These are phyloP conservation scores for Drosophila colorata DNA, from an alignment of 2,888 invertebrate genomes.

Conservation along the genomic window DNA sequence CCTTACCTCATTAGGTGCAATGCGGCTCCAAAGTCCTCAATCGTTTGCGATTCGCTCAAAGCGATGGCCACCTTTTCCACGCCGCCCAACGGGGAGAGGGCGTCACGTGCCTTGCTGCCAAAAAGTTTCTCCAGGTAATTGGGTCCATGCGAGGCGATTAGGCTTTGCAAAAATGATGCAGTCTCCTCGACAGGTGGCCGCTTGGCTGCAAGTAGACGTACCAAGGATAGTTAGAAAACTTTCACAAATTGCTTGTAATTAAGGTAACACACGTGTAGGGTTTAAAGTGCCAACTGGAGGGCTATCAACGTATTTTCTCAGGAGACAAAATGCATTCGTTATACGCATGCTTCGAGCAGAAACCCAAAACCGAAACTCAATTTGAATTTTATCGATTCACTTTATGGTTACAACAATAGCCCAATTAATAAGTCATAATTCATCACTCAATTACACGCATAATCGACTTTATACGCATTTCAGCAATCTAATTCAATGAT, in stretches of 20 bases:
- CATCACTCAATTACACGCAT: background rate
- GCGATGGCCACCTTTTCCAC: slow-evolving; percentile 98
- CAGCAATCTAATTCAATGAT: background rate
- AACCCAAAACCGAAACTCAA: background rate
- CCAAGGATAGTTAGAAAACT: background rate
- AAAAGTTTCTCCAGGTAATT: slow-evolving; percentile 98
- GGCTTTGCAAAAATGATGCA: slow-evolving; percentile 96
- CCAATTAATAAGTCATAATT: no score
- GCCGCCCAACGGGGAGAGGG: slow-evolving; percentile 95
- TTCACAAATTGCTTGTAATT: slow-evolving; percentile 34
- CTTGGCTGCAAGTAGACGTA: slow-evolving; percentile 89
- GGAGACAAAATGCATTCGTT: background rate
- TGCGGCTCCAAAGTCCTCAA: slow-evolving; percentile 92
- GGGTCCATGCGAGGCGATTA: slow-evolving; percentile 97
- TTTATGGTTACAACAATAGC: background rate
- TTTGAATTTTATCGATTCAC: background rate
- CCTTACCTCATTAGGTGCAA: slow-evolving; percentile 85
- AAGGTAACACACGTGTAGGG: slow-evolving; percentile 9
- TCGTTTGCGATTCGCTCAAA: slow-evolving; percentile 96
- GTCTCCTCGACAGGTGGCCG: slow-evolving; percentile 98
- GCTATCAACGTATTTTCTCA: background rate
- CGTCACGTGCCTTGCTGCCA: slow-evolving; percentile 96
- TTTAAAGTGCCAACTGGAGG: background rate
- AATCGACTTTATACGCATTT: background rate
- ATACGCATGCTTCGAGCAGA: no score